Base-by-base conservation (phyloP, 2,888 invertebrate genomes). In the Hirudinaria manillensis region DNA sequence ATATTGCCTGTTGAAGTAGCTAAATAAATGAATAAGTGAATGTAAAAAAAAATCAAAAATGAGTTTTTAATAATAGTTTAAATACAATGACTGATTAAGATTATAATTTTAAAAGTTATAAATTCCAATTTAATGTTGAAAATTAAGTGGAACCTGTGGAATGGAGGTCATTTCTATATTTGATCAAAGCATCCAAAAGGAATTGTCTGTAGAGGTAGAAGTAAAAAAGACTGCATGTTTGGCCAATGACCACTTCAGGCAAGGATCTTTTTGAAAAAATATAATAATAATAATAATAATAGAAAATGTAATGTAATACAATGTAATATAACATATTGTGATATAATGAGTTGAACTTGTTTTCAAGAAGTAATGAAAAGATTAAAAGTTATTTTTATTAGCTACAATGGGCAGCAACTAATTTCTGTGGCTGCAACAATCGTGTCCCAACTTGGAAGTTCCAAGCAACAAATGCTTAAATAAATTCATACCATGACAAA, bases 181-280 rank as follows among this genome's bases (percentile, higher is more conserved):
- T 68, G 27, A 68, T 32, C 36, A 34, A 32, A 34, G 36, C 68
- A 68, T 68, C 68, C 7, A 24, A 10, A 32, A 68, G 32, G 19
- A 68, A 34, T 32, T 68, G 68, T 32, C 68, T 68, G 13, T 34
- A 68, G 68, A 29, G 32, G 36, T 29, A 24, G 2, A 68, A 34
- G 32, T 34, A 68, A n/a, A 34, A n/a, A 10, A 68, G 36, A 13
- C 36, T 32, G 36, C 32, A 68, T 32, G 68, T 68, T 68, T 32
- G 68, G n/a, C 68, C 68, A 13, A 68, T 36, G n/a, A 68, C 21
- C n/a, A 36, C 34, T 32, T 68, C 34, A 10, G 68, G 68, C n/a
- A 68, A 34, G 32, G 34, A 7, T 68, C 68, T 61, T 45, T 45
- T 4, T 7, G 45, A 45, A 1, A 45, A 7, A 7, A n/a, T n/a